Conservation (phyloP, 2,888 invertebrate genomes). For the Melanophora roralis region DNA sequence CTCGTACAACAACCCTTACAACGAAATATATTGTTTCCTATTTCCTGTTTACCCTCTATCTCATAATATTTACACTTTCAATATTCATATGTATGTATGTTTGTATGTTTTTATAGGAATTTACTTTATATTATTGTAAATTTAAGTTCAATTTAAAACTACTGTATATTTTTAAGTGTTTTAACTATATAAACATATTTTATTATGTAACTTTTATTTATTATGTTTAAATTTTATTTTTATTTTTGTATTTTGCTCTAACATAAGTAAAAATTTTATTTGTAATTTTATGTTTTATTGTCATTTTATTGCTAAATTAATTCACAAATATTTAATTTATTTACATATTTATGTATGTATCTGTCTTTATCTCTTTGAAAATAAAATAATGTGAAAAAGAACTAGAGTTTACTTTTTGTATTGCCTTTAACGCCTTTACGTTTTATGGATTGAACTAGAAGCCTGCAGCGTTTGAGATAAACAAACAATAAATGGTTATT, state of each 20-base stretch:
- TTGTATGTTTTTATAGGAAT: not conserved
- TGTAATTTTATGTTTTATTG: not conserved
- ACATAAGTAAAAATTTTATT: not conserved
- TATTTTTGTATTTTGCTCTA: not conserved
- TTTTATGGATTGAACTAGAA: constrained; percentile 57
- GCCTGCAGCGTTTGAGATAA: constrained; percentile 58
- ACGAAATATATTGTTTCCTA: not conserved
- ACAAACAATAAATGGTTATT: constrained; percentile 1
- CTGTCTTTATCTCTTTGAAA: not conserved
- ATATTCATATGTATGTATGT: no score
- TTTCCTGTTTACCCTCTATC: not conserved
- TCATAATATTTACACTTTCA: not conserved
- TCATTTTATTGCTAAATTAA: not conserved
- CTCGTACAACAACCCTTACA: not conserved
- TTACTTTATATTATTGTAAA: not conserved
- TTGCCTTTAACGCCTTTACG: constrained; percentile 11
- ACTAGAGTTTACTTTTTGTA: not conserved
- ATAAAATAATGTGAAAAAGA: not conserved
- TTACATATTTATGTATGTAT: not conserved
- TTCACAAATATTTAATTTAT: not conserved
- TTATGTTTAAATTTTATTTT: not conserved
- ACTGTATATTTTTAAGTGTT: not conserved
- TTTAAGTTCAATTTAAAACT: not conserved
- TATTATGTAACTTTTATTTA: not conserved
- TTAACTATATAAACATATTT: not conserved